phyloP scores from a whole-genome alignment of 2,888 invertebrate genomes.

The Junonia oenone region DNA sequence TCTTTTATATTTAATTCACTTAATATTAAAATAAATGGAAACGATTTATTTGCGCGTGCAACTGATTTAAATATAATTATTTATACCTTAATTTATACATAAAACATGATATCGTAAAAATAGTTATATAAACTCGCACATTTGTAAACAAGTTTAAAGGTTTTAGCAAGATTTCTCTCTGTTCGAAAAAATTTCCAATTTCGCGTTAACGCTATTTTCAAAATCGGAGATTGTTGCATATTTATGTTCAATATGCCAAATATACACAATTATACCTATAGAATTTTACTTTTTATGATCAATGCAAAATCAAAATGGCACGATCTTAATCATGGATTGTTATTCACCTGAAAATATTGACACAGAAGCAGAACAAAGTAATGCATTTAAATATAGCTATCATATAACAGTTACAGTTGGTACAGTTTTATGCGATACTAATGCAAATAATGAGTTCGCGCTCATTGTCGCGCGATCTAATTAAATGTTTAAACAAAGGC shows the following conservation, averaged over 20 bases:
- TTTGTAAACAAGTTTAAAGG: neutral
- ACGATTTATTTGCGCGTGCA: neutral
- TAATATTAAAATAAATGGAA: neutral
- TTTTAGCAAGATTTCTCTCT: neutral
- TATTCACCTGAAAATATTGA: no score
- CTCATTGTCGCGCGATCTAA: slow-evolving; percentile 31
- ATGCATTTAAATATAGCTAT: neutral
- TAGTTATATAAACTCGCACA: neutral
- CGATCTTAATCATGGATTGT: no score
- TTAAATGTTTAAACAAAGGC: slow-evolving; percentile 37
- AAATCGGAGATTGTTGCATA: neutral
- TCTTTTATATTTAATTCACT: neutral
- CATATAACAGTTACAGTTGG: neutral
- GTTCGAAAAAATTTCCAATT: neutral
- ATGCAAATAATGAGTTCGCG: slow-evolving; percentile 22
- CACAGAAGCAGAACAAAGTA: neutral
- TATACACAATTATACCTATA: no score
- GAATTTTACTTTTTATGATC: no score
- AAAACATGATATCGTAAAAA: neutral
- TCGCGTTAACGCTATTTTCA: neutral
- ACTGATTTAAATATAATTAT: neutral
- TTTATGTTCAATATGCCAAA: neutral
- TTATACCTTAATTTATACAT: neutral
- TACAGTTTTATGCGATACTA: slow-evolving; percentile 16
- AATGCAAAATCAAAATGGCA: no score